A percentile compares a stretch with the other conserved stretches of the same genome.
Conservation (phyloP, 2,113 vertebrate genomes). For the Octodon degus region DNA sequence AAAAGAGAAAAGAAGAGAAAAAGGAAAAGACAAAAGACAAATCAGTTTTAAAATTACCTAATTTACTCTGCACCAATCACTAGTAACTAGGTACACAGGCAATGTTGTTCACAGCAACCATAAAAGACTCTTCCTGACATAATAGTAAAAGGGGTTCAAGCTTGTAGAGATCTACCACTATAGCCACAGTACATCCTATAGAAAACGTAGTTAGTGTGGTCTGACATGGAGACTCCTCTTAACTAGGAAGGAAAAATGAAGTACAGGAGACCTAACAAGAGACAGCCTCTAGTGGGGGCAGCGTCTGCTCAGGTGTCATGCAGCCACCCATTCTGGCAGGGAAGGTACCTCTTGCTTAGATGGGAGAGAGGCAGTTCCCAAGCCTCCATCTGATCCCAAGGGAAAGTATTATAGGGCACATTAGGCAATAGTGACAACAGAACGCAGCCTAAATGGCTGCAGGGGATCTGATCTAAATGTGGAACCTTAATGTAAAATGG, state of each 20-base stretch:
- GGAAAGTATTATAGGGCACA: conserved; percentile 18
- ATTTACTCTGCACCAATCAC: conserved; percentile 14
- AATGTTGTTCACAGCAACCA: not conserved
- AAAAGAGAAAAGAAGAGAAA: not conserved
- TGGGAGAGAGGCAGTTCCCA: not conserved
- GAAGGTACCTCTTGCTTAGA: not conserved
- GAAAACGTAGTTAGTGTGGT: conserved; percentile 11
- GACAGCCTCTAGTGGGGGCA: not conserved
- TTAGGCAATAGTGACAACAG: not conserved
- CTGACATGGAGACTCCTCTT: conserved; percentile 10
- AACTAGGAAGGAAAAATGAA: conserved; percentile 11
- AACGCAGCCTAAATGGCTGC: conserved; percentile 10
- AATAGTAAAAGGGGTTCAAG: conserved; percentile 24
- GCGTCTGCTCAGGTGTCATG: not conserved
- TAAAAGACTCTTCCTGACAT: not conserved
- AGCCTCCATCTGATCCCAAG: not conserved
- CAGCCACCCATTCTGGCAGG: not conserved
- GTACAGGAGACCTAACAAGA: not conserved
- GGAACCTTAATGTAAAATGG: not conserved
- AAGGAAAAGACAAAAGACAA: not conserved
- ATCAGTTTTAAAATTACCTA: conserved; percentile 43
- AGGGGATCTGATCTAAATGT: not conserved
- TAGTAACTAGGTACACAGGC: not conserved
- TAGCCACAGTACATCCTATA: not conserved
- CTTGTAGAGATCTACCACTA: conserved; percentile 18